These are phyloP conservation scores for Enteromius paludinosus DNA, from an alignment of 2,797 vertebrate species.

Conservation along the genomic window DNA sequence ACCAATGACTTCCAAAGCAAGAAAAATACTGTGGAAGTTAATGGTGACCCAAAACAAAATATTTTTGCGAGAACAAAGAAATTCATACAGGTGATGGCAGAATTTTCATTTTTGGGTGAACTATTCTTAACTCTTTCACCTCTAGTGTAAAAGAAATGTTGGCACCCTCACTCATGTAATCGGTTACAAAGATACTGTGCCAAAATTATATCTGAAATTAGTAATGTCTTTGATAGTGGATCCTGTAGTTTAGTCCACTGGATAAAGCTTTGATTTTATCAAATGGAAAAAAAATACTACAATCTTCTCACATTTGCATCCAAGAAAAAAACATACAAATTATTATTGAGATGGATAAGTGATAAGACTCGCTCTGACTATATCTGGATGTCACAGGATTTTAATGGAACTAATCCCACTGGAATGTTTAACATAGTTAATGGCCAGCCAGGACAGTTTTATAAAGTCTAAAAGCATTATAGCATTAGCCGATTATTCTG, in stretches of 20 bases:
- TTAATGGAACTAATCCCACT: not conserved
- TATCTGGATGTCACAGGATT: not conserved
- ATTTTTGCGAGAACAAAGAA: too few species aligned
- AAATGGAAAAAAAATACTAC: not conserved
- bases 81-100: too few species aligned
- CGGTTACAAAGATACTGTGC: not conserved
- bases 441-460: not conserved
- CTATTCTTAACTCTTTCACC: too few species aligned
- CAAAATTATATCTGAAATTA: not conserved
- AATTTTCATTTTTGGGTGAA: too few species aligned
- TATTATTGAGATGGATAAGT: not conserved
- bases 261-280: constrained; percentile 5
- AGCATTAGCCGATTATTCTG: not conserved
- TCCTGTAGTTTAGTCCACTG: not conserved
- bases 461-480: not conserved
- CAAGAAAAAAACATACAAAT: not conserved
- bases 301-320: not conserved
- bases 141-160: not conserved
- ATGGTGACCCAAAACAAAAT: too few species aligned
- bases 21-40: too few species aligned
- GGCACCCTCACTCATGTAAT: not conserved
- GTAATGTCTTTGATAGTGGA: not conserved
- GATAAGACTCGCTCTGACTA: not conserved
- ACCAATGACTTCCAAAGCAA: too few species aligned
- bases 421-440: not conserved